Evolutionary conservation across 2,888 invertebrate species (phyloP), one percentile per base, ranked within the genome.

Genomic region (Listrodromus nycthemerus): DNA sequence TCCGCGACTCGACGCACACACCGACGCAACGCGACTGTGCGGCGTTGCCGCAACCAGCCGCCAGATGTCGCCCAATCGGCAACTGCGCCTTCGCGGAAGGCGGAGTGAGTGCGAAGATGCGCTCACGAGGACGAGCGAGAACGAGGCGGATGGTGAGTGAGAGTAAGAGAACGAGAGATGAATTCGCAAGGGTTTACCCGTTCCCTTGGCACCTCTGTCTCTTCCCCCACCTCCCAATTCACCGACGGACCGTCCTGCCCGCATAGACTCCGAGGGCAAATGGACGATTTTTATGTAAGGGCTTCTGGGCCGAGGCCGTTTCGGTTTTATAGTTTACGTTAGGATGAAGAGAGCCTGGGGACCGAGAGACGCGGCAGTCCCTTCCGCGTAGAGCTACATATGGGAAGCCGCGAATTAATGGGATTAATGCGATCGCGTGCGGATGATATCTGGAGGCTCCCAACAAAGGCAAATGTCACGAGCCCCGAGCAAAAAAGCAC

Each of bases 31-130:
- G 66, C 50, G 24, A 70, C n/a, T 58, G 24, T 21, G 77, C 67
- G 48, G 33, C 61, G 77, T 77, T 77, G 77, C 77, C 77, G 33
- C 30, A 7, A 48, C 61, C 21, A 50, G n/a, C 69, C 82, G 21
- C 78, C 74, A 82, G 82, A 82, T 82, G 82, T 74, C 78, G 73
- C 61, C n/a, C 24, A 21, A 19, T 13, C 48, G 27, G 58, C 70
- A 73, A 61, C 76, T 50, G 37, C 70, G 80, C 65, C 50, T 63
- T 50, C 63, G 48, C 75, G 21, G 13, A 24, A 33, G 50, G 65
- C 13, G 75, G 65, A 37, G 50, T 19, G 8, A 30, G 30, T 21
- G 73, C 37, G 55, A 30, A 58, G 4, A 58, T 24, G 6, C 16
- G 4, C 30, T 24, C 24, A 27, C n/a, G 45, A 41, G 48, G 7